phyloP scores from a whole-genome alignment of 2,797 vertebrate genomes.

The Macroramphosus scolopax region DNA sequence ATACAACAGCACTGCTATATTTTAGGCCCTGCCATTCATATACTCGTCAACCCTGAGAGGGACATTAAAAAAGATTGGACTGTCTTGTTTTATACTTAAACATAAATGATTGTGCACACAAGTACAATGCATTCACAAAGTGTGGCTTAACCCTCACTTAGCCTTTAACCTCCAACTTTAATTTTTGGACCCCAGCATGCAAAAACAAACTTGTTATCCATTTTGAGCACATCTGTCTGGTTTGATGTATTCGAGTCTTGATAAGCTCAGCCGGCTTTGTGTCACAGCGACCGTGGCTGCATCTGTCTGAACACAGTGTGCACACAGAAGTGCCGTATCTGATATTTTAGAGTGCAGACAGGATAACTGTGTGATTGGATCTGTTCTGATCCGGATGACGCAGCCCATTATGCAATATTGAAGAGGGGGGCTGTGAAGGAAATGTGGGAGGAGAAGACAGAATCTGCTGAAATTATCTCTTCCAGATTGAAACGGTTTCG shows the following conservation, averaged over 20 bases:
- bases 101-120: no score
- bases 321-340: constrained; percentile 34
- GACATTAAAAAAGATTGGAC: no score
- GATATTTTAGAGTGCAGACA: constrained; percentile 19
- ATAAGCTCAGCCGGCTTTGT: constrained; percentile 31
- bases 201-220: no score
- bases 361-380: constrained; percentile 42
- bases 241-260: constrained; percentile 37
- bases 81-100: no score
- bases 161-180: constrained; percentile 9
- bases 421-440: constrained; percentile 2
- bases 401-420: no score
- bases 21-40: no score
- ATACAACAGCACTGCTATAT: no score
- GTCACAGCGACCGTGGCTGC: constrained; percentile 18
- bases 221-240: constrained; percentile 39
- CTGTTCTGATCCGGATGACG: constrained; percentile 50
- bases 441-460: constrained; percentile 25
- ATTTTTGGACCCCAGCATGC: no score
- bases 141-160: constrained; percentile 4
- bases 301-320: constrained; percentile 33
- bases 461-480: no score
- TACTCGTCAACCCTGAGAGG: no score
- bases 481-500: no score
- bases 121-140: no score